Base-by-base conservation (phyloP, 2,797 vertebrate species). In the Pseudomugil tenellus region DNA sequence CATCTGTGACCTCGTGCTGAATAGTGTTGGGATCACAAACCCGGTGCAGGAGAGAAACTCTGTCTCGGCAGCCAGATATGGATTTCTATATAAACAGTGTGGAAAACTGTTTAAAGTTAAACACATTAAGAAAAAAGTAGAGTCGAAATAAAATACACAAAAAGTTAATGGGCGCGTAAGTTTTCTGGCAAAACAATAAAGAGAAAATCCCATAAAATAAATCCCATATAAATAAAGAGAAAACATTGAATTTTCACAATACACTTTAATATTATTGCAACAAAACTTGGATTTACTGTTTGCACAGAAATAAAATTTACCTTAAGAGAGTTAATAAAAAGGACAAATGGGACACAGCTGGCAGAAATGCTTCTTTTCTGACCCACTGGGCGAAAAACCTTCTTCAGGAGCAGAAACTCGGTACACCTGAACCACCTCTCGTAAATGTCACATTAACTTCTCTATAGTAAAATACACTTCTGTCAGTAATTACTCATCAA, bases 401-500 rank as follows among this genome's bases (percentile, higher is more conserved):
- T 55, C 23, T 70, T 26, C 21, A 1, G 12, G 25, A 53, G 62
- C 46, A 23, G 14, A 6, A 54, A 57, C 52, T 26, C 28, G 37
- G 54, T 25, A 51, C 12, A 10, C 12, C 29, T 65, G 6, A 64
- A 65, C 37, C 17, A 16, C 26, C 19, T 14, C 55, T 70, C 41
- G 31, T 84, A 62, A 83, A 86, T 55, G 64, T 78, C 72, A 66
- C 2, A 58, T 81, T 74, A 63, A 79, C 0, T 3, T 35, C 25
- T 64, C 26, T 48, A 25, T 35, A 26, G 31, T 72, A 53, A 70
- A 72, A 1, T 4, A 46, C 31, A 48, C 26, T 39, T 13, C 32
- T 28, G 54, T 49, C 26, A 19, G 2, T 10, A 11, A 29, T 34
- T 12, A 26, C n/a, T 62, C 61, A 51, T 26, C 63, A 62, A 65